Evolutionary conservation across 2,797 vertebrate species (phyloP).

Genomic region (Syndactyla subalaris): DNA sequence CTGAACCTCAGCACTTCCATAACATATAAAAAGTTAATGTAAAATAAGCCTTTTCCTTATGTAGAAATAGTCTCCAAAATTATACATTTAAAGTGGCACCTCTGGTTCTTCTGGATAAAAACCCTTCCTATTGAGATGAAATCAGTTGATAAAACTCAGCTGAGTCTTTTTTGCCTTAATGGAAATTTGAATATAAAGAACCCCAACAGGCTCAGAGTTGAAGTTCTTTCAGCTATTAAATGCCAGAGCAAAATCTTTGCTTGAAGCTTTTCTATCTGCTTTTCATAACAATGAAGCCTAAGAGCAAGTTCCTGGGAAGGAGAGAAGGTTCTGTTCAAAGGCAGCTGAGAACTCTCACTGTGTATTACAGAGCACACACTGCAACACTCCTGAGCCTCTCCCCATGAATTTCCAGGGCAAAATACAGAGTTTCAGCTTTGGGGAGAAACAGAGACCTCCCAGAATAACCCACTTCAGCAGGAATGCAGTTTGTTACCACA

Average conservation of each 20-base stretch:
- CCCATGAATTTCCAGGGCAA: neutral
- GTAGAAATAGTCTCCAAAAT: neutral
- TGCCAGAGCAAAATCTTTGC: neutral
- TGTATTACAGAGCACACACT: rapidly evolving
- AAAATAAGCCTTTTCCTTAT: neutral
- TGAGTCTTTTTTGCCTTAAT: neutral
- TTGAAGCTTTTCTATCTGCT: neutral
- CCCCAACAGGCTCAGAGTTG: rapidly evolving
- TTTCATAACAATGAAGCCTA: neutral
- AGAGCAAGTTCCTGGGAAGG: neutral
- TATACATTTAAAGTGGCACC: neutral
- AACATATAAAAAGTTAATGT: neutral
- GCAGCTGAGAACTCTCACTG: neutral
- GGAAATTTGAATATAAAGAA: neutral
- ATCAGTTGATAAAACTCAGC: neutral
- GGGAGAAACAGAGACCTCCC: neutral
- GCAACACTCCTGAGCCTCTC: neutral
- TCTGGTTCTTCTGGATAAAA: neutral
- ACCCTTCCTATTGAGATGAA: neutral
- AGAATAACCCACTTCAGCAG: neutral
- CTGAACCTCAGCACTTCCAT: neutral
- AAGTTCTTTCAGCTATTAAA: neutral
- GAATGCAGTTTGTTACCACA: rapidly evolving
- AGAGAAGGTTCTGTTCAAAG: neutral
- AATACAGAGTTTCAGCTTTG: neutral